Percentiles rank a stretch among this genome's conserved stretches.
Conservation (phyloP, 2,113 vertebrate genomes). For the Platichthys stellatus region DNA sequence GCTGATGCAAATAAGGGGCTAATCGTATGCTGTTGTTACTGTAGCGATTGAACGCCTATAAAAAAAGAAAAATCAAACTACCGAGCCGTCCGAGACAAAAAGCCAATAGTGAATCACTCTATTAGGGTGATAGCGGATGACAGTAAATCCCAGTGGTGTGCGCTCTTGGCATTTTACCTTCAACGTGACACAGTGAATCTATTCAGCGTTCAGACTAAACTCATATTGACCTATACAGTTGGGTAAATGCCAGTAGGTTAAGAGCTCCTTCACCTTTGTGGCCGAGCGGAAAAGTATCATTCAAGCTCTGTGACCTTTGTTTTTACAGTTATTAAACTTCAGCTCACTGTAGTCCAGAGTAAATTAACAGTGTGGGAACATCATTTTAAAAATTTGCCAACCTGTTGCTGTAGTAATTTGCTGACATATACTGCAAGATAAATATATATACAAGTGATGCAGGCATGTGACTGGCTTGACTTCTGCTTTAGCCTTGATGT, state of each 20-base stretch:
- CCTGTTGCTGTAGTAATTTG: slow-evolving; percentile 13
- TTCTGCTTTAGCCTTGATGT: slow-evolving; percentile 21
- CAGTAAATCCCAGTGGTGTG: slow-evolving; percentile 60
- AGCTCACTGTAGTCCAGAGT: not conserved
- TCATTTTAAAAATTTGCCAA: not conserved
- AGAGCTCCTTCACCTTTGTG: slow-evolving; percentile 44
- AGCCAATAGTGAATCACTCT: slow-evolving; percentile 52
- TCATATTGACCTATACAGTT: slow-evolving; percentile 64
- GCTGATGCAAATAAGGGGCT: slow-evolving; percentile 49
- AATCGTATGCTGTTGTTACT: slow-evolving; percentile 49
- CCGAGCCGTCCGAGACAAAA: slow-evolving; percentile 37
- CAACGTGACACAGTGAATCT: slow-evolving; percentile 62
- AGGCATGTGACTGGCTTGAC: not conserved
- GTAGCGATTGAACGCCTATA: slow-evolving; percentile 25
- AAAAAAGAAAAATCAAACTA: slow-evolving; percentile 18
- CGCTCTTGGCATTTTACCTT: slow-evolving; percentile 72
- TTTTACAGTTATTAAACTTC: slow-evolving; percentile 32
- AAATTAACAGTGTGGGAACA: not conserved
- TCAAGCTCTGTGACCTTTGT: slow-evolving; percentile 47
- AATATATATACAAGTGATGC: not conserved
- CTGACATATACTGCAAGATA: not conserved
- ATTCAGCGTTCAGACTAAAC: slow-evolving; percentile 46
- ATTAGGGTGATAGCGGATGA: slow-evolving; percentile 62
- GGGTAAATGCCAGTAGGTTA: slow-evolving; percentile 62
- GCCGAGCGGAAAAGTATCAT: slow-evolving; percentile 12